Base-by-base conservation (phyloP, 2,797 vertebrate genomes). In the Takifugu rubripes region DNA sequence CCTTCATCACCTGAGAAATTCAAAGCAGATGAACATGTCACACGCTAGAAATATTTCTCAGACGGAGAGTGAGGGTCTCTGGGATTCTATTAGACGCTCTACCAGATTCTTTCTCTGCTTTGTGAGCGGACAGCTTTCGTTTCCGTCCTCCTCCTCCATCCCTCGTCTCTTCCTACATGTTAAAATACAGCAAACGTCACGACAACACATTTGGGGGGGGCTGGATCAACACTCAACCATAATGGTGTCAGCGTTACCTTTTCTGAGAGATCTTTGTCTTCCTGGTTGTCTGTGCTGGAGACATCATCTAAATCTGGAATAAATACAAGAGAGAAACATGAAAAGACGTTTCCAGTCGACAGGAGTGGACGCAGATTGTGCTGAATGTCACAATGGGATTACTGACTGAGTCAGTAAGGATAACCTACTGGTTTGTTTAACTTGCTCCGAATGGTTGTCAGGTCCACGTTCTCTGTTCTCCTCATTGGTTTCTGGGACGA, bases 231-330 rank as follows among this genome's bases (percentile, higher is more conserved):
- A 36, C 11, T 12, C 25, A 27, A 25, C 10, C 27, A 31, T 5
- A 59, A 6, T 1, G 21, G 24, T 1, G 2, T 11, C 6, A 1
- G 6, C 2, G 3, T 58, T 63, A 91, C 91, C 81, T 78, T 85
- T 69, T 86, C 83, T 53, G 87, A 86, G 31, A 72, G 83, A 77
- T 44, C 50, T 72, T 85, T 86, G 7, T 84, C 84, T 1, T 85
- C 87, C 62, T 79, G 86, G 49, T 80, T 75, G 16, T 89, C 88
- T 43, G 79, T 61, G 46, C 79, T 73, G 6, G 87, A 89, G 5
- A 77, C 64, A 1, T 68, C 68, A 63, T 84, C 91, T 91, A 59
- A 12, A 74, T 74, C 49, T 54, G 43, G 0, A 54, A 5, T 3
- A 42, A 17, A 2, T 26, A 2, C 16, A 0, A n/a, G 2, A 43